A percentile compares a stretch with the other conserved stretches of the same genome.
Evolutionary conservation across 2,888 invertebrate species (phyloP).

Genomic region (Cancer borealis): DNA sequence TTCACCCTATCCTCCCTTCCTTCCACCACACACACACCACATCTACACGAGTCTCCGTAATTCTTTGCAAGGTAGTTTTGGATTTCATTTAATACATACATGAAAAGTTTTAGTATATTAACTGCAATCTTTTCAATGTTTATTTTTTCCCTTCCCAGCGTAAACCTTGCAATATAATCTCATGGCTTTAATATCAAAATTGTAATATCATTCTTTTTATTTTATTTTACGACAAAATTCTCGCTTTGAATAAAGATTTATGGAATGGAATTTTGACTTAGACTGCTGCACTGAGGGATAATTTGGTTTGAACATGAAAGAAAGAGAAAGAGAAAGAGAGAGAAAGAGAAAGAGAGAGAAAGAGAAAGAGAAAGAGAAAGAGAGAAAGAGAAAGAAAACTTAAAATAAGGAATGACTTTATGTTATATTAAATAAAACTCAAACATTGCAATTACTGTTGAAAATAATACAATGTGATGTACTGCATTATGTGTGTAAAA

Average conservation of each 20-base stretch:
- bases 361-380: neutral
- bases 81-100: no score
- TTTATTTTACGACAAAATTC: neutral
- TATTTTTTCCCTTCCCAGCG: no score
- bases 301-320: neutral
- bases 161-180: no score
- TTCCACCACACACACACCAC: neutral
- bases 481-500: neutral
- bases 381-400: neutral
- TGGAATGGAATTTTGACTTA: neutral
- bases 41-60: neutral
- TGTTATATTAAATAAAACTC: no score
- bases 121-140: no score
- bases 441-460: no score
- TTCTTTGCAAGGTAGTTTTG: neutral
- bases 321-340: conserved; percentile 3
- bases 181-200: no score
- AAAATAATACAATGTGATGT: neutral
- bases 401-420: no score
- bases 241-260: neutral
- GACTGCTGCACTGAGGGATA: neutral
- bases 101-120: no score
- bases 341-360: conserved; percentile 23
- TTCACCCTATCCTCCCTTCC: neutral
- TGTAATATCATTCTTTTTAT: no score